A percentile compares a stretch with the other conserved stretches of the same genome.
phyloP scores from a whole-genome alignment of 2,888 invertebrate genomes.

The Drosophila dives region DNA sequence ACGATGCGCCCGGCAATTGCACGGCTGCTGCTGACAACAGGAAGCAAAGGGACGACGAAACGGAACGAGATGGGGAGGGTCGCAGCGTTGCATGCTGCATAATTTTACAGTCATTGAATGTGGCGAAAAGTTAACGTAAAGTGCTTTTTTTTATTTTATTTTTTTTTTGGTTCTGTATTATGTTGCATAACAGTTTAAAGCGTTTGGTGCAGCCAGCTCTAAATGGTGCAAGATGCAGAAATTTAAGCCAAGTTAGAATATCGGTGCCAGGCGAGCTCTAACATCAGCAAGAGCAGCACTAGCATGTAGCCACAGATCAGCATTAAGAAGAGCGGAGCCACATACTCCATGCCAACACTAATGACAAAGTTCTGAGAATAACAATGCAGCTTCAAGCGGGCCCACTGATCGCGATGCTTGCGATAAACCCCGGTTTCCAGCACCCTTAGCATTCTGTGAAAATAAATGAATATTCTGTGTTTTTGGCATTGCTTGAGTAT shows the following conservation, averaged over 20 bases:
- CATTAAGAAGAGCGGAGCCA: slow-evolving; percentile 82
- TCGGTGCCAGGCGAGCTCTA: slow-evolving; percentile 72
- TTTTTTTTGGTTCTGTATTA: slow-evolving; percentile 40
- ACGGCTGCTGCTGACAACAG: slow-evolving; percentile 45
- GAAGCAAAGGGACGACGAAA: slow-evolving; percentile 32
- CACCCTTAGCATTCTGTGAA: slow-evolving; percentile 70
- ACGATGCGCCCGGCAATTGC: slow-evolving; percentile 58
- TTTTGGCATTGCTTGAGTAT: not conserved
- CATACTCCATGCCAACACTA: slow-evolving; percentile 82
- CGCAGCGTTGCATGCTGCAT: slow-evolving; percentile 51
- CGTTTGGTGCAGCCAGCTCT: slow-evolving; percentile 4
- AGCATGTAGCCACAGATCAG: slow-evolving; percentile 69
- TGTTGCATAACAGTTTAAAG: slow-evolving; percentile 57
- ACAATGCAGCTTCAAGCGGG: slow-evolving; percentile 75
- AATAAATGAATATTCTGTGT: not conserved
- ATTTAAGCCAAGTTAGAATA: slow-evolving; percentile 38
- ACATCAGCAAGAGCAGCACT: slow-evolving; percentile 65
- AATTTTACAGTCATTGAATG: slow-evolving; percentile 53
- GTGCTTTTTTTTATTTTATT: slow-evolving; percentile 46
- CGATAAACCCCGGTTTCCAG: slow-evolving; percentile 79
- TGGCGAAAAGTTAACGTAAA: slow-evolving; percentile 69
- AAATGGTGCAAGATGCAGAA: slow-evolving; percentile 16
- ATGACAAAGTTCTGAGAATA: slow-evolving; percentile 75
- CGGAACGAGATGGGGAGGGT: slow-evolving; percentile 1
- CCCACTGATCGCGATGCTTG: slow-evolving; percentile 78